These are phyloP conservation scores for Conchocele bisecta DNA, from an alignment of 2,888 invertebrate genomes.

Conservation along the genomic window DNA sequence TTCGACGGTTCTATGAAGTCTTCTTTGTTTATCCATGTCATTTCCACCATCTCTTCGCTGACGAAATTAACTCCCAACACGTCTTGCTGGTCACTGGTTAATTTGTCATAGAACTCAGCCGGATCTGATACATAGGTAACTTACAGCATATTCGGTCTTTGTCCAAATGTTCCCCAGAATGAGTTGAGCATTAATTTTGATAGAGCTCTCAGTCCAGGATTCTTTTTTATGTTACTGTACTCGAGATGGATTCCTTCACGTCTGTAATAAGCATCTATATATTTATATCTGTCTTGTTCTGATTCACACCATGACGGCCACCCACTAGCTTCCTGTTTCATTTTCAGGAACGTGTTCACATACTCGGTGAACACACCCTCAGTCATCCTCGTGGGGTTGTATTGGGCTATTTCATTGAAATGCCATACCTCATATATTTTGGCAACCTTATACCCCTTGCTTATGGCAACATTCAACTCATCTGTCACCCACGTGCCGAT, in stretches of 20 bases:
- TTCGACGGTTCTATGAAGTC: constrained; percentile 25
- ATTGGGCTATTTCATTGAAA: constrained; percentile 61
- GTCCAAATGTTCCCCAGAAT: constrained; percentile 35
- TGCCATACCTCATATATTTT: constrained; percentile 78
- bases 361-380: constrained; percentile 74
- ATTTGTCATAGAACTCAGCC: constrained; percentile 12
- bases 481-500: constrained; percentile 77
- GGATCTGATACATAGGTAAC: constrained; percentile 2
- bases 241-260: constrained; percentile 24
- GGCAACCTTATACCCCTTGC: constrained; percentile 71
- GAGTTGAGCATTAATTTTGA: constrained; percentile 32
- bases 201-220: constrained; percentile 27
- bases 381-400: constrained; percentile 36
- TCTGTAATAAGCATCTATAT: constrained; percentile 51
- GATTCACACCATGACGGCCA: constrained; percentile 60
- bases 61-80: constrained; percentile 20
- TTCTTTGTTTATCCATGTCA: constrained; percentile 20
- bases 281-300: constrained; percentile 55
- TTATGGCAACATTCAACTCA: constrained; percentile 75
- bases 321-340: constrained; percentile 68
- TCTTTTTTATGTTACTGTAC: constrained; percentile 21
- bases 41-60: constrained; percentile 9
- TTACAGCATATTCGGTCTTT: constrained; percentile 24
- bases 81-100: constrained; percentile 25
- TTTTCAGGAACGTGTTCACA: constrained; percentile 66